Percentiles rank a stretch among this genome's conserved stretches.
Conservation (phyloP, 2,888 invertebrate genomes). For the Heliconius aoede region DNA sequence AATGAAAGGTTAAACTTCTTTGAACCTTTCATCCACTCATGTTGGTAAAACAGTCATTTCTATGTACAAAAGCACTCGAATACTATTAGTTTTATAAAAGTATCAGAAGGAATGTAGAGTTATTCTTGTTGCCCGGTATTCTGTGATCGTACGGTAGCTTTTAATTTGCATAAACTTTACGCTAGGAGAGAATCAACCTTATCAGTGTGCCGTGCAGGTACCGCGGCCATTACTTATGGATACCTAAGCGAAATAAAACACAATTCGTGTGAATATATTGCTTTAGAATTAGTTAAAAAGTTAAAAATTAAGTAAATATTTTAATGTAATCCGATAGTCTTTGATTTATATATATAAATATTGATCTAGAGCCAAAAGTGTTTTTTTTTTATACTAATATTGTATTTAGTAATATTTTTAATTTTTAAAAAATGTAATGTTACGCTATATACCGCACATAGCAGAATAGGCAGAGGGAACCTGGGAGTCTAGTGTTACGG, state of each 20-base stretch:
- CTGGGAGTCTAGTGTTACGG: too few relatives aligned
- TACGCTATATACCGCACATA: too few relatives aligned
- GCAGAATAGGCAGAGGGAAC: too few relatives aligned
- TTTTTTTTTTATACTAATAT: too few relatives aligned
- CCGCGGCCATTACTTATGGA: constrained; percentile 16
- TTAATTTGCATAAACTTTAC: constrained; percentile 60
- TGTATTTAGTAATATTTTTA: too few relatives aligned
- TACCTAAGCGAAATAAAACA: constrained; percentile 7
- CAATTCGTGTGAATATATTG: neutral
- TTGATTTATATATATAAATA: too few relatives aligned
- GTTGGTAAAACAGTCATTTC: constrained; percentile 22
- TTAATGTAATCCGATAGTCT: too few relatives aligned
- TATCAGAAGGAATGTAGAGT: constrained; percentile 42
- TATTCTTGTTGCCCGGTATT: constrained; percentile 46
- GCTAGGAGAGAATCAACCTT: constrained; percentile 59
- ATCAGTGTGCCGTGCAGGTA: constrained; percentile 57
- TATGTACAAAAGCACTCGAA: constrained; percentile 34
- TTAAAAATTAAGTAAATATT: too few relatives aligned
- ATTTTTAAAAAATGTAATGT: too few relatives aligned
- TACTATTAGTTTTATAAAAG: constrained; percentile 41
- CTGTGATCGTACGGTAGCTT: constrained; percentile 50
- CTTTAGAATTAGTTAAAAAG: neutral
- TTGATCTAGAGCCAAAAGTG: too few relatives aligned
- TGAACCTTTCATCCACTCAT: neutral
- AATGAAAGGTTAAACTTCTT: neutral